Evolutionary conservation across 23 tunicate species (phyloP).

Genomic region (Pegea sp.): DNA sequence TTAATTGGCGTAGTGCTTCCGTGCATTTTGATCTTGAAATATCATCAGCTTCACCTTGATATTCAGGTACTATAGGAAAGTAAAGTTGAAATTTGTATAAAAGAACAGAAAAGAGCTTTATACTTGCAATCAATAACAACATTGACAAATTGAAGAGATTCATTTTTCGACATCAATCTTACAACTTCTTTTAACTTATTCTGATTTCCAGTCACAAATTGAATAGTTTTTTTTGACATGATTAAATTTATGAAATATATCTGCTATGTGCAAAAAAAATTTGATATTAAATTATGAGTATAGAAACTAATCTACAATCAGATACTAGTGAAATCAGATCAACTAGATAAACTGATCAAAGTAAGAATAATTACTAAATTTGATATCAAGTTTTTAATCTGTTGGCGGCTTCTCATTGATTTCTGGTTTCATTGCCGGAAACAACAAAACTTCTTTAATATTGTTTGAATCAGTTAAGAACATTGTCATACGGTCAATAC

Average conservation of each 20-base stretch:
- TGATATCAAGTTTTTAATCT: slow-evolving; percentile 1
- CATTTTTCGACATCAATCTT: slow-evolving; percentile 33
- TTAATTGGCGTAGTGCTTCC: slow-evolving; percentile 47
- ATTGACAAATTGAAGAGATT: slow-evolving; percentile 21
- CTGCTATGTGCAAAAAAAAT: no score
- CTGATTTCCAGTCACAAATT: slow-evolving; percentile 84
- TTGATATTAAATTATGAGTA: no score
- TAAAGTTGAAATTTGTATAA: no score
- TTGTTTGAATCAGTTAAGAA: slow-evolving; percentile 90
- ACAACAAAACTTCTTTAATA: slow-evolving; percentile 90
- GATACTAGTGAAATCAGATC: no score
- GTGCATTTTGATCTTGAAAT: slow-evolving; percentile 54
- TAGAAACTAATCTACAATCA: no score
- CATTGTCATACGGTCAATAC: slow-evolving; percentile 86
- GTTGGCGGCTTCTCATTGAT: slow-evolving; percentile 20
- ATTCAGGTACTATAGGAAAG: slow-evolving; percentile 52
- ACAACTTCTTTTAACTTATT: slow-evolving; percentile 80
- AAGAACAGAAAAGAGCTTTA: background rate
- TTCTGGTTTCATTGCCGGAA: slow-evolving; percentile 98
- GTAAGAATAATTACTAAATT: no score
- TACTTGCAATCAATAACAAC: slow-evolving; percentile 45
- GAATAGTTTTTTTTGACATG: slow-evolving; percentile 20
- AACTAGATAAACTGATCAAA: no score
- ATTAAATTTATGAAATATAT: no score
- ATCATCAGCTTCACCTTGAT: slow-evolving; percentile 87